These are phyloP conservation scores for Anguilla marmorata DNA, from an alignment of 2,797 vertebrate species.

Conservation along the genomic window DNA sequence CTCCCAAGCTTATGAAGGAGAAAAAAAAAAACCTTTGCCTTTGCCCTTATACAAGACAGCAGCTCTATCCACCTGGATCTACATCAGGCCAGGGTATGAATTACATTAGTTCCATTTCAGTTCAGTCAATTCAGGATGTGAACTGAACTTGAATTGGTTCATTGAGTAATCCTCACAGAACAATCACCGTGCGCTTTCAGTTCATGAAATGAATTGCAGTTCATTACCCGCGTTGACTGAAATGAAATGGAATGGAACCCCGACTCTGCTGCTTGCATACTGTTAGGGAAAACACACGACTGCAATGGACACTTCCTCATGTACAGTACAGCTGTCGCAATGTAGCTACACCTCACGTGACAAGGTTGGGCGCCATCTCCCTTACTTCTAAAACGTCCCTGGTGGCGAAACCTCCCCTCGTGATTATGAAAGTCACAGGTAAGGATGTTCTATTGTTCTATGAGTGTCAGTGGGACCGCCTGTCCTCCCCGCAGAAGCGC, in stretches of 20 bases:
- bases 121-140: not conserved
- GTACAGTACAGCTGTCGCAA: not conserved
- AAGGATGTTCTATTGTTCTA: not conserved
- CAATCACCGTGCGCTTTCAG: not conserved
- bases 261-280: not conserved
- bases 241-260: not conserved
- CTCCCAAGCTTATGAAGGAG: not conserved
- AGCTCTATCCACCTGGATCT: not conserved
- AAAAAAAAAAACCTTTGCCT: not conserved
- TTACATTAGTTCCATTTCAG: not conserved
- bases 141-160: not conserved
- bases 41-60: too few species aligned
- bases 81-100: not conserved
- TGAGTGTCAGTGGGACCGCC: not conserved
- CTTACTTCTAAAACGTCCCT: not conserved
- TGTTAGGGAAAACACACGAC: not conserved
- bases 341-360: not conserved
- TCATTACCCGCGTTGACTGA: not conserved
- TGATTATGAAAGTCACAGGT: not conserved
- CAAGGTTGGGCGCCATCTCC: not conserved
- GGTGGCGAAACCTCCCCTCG: not conserved
- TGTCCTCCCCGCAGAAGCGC: conserved; percentile 66
- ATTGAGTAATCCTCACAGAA: not conserved
- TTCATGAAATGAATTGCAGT: not conserved
- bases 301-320: not conserved